Base-by-base conservation (phyloP, 2,797 vertebrate species). In the Poecilia velifera region DNA sequence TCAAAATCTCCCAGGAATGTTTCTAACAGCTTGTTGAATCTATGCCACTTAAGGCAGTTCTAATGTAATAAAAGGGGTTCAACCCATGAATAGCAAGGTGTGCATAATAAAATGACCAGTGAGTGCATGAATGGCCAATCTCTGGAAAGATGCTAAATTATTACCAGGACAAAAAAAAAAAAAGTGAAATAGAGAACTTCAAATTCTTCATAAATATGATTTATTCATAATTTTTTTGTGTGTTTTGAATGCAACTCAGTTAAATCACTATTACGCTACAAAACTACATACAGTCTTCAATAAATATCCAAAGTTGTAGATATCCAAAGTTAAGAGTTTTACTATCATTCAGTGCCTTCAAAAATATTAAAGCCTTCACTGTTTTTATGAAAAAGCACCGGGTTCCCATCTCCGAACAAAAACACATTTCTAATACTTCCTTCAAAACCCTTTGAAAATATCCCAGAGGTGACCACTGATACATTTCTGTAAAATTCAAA, bases 281-380 rank as follows among this genome's bases (percentile, higher is more conserved):
- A 71, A 45, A 71, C 41, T 3, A 18, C 13, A 22, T 25, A 51
- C 25, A 28, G 28, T 45, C 4, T 71, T 45, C 68, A 45, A 71
- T 16, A 71, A 71, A 71, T 71, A 31, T 31, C 31, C 31, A 31
- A 31, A 31, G 31, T 31, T 78, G 16, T n/a, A 74, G 8, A 80
- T n/a, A 47, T 28, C 34, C 59, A 22, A 6, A 74, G 18, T 74
- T 49, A 31, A 49, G 1, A 80, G 22, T 79, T 78, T 76, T 34
- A 71, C 28, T 28, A 75, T 74, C 90, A 86, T 9, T 86, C 59
- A 85, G 92, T 91, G 81, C 96, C 95, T 36, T 93, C 89, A 87
- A 94, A 87, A 92, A 98, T 80, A 86, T 97, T 97, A 84, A 97
- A 96, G 22, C 97, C 97, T 88, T 98, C 96, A 77, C 90, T 95